phyloP scores from a whole-genome alignment of 2,888 invertebrate species.

The Nemotelus pantherinus region DNA sequence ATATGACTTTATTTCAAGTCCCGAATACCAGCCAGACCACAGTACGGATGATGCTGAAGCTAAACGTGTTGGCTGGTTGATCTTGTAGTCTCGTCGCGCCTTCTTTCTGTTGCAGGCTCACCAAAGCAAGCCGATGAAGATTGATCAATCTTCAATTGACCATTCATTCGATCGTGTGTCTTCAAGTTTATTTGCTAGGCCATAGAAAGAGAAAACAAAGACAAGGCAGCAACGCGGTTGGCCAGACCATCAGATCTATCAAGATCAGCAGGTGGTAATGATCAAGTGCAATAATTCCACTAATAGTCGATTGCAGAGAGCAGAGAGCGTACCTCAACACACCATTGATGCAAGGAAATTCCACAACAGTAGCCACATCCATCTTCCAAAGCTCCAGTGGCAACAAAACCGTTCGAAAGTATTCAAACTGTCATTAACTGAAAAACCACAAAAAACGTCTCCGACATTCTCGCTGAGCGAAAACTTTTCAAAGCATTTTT shows the following conservation, averaged over 20 bases:
- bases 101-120: background rate
- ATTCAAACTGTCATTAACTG: too few species aligned
- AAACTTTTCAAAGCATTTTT: too few species aligned
- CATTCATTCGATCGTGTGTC: background rate
- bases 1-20: background rate
- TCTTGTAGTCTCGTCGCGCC: background rate
- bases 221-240: background rate
- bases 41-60: background rate
- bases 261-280: conserved; percentile 9
- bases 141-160: conserved; percentile 7
- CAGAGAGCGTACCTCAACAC: too few species aligned
- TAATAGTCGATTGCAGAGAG: too few species aligned
- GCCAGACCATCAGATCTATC: background rate
- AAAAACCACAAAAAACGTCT: too few species aligned
- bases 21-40: background rate
- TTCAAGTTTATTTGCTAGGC: background rate
- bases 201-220: background rate
- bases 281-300: conserved; percentile 22
- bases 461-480: too few species aligned
- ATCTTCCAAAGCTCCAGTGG: too few species aligned
- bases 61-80: too few species aligned
- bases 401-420: too few species aligned
- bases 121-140: background rate
- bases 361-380: too few species aligned
- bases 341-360: too few species aligned